Conservation (phyloP, 53 echinoderm and acorn worm species). For the Pentamera pediparva region DNA sequence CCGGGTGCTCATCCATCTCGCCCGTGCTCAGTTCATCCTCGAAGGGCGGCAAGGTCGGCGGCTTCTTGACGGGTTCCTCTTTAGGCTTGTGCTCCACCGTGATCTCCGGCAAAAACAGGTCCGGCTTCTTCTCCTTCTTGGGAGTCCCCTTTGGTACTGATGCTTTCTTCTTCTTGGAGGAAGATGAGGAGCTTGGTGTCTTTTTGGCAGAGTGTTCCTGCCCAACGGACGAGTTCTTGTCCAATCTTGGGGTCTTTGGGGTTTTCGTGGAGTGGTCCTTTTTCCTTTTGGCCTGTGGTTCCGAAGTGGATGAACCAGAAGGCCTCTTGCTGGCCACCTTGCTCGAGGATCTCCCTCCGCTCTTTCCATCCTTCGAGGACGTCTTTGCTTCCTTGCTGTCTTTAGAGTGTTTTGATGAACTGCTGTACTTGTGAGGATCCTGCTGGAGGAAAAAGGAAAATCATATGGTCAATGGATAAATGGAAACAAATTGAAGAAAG, state of each 20-base stretch:
- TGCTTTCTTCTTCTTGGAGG: conserved; percentile 28
- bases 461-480: not conserved
- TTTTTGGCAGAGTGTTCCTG: conserved; percentile 25
- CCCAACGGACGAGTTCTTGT: not conserved
- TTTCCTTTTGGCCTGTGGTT: conserved; percentile 73
- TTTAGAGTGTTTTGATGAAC: conserved; percentile 44
- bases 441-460: conserved; percentile 31
- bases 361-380: conserved; percentile 55
- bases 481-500: not conserved
- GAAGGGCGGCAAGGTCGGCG: conserved; percentile 68
- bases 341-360: conserved; percentile 16
- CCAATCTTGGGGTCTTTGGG: conserved; percentile 32
- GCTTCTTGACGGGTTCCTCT: conserved; percentile 39
- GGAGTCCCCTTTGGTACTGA: conserved; percentile 31
- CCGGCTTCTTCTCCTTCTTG: conserved; percentile 35
- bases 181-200: conserved; percentile 6
- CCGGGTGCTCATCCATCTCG: conserved; percentile 64
- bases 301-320: not conserved
- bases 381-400: conserved; percentile 63
- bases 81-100: conserved; percentile 50
- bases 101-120: conserved; percentile 80
- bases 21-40: conserved; percentile 92
- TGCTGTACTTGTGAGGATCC: conserved; percentile 39
- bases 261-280: conserved; percentile 38
- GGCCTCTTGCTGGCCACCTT: conserved; percentile 16